Evolutionary conservation across 2,113 vertebrate species (phyloP), one percentile per base, ranked within the genome.

Genomic region (Psilopogon haemacephalus): DNA sequence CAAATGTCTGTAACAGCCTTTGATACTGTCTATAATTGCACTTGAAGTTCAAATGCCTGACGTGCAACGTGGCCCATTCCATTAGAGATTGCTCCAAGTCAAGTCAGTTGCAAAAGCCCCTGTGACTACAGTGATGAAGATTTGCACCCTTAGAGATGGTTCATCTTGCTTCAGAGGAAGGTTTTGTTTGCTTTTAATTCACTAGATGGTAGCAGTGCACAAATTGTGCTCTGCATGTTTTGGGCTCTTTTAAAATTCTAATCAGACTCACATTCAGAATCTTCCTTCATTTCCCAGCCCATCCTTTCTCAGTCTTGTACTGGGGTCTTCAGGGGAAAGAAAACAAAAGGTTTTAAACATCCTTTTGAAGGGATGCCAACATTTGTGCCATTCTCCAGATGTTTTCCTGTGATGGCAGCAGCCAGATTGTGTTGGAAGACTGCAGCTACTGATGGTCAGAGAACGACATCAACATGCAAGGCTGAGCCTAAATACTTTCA

Each of bases 161-260:
- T 93, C 35, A 40, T 84, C 19, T 73, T 38, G 40, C 33, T 86
- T 89, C 42, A 85, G 56, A 88, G 68, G 42, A 63, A 80, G 42
- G 64, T 48, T 87, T 91, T 62, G 38, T 84, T 95, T 94, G 64
- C 55, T 70, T 79, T 74, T 52, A 64, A 67, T 89, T 93, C 94
- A 94, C 95, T 96, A 96, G 96, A 90, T 94, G 95, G 96, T 96
- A 95, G 96, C 72, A 96, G 91, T 87, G 94, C 56, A 88, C 91
- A 96, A 77, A 93, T 14, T 73, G 54, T 92, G 77, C 42, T 35
- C 23, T 60, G 24, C 32, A 2, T 12, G 26, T 2, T 38, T 21
- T 33, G 23, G 5, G 4, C 6, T 32, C 42, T 24, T 60, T 71
- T 52, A 15, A 0, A 27, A 38, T 76, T 91, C 62, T 88, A 67